A percentile compares a stretch with the other conserved stretches of the same genome.
These are phyloP conservation scores for Eupelmus urozonus DNA, from an alignment of 2,888 invertebrate genomes.

Conservation along the genomic window DNA sequence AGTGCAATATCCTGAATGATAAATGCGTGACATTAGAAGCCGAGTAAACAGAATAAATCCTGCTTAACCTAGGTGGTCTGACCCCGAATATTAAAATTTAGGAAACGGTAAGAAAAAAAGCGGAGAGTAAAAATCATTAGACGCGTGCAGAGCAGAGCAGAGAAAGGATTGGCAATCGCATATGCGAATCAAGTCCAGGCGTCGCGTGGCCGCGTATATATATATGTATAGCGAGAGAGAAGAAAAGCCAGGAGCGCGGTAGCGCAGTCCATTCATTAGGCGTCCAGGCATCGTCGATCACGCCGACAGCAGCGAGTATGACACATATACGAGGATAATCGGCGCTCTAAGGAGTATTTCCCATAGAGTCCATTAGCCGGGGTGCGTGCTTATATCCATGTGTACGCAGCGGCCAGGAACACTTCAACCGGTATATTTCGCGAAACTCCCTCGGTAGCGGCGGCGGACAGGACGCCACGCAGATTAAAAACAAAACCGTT, in stretches of 20 bases:
- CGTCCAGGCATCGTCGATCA: conserved; percentile 49
- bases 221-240: neutral
- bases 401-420: conserved; percentile 48
- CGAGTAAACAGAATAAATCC: neutral
- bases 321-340: conserved; percentile 43
- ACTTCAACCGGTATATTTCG: conserved; percentile 62
- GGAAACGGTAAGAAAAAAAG: neutral
- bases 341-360: conserved; percentile 34
- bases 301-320: conserved; percentile 20
- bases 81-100: neutral
- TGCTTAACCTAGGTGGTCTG: neutral
- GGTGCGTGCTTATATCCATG: conserved; percentile 26
- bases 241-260: neutral
- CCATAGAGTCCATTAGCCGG: conserved; percentile 50
- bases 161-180: no score
- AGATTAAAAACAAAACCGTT: conserved; percentile 62
- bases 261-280: conserved; percentile 47
- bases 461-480: conserved; percentile 50
- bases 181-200: no score
- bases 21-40: neutral
- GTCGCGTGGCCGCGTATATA: neutral
- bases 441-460: conserved; percentile 31
- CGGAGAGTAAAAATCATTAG: neutral
- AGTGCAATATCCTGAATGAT: neutral
- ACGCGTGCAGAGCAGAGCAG: no score